Conservation (phyloP, 2,113 vertebrate species). For the Azemiops feae region DNA sequence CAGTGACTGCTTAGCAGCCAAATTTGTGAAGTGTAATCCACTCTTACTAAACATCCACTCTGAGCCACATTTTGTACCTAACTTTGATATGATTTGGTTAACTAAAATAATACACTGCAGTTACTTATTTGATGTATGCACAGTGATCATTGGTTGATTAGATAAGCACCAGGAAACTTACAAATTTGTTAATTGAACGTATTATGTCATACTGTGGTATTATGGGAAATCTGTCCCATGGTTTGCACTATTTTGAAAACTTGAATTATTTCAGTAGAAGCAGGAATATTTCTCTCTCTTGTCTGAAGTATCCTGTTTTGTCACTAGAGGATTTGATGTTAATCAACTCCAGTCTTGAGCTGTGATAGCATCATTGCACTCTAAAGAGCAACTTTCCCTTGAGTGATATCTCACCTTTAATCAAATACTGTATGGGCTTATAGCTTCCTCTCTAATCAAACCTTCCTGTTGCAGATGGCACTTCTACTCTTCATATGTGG, state of each 20-base stretch:
- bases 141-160: neutral
- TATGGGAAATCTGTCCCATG: conserved; percentile 4
- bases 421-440: neutral
- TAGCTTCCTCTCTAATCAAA: conserved; percentile 31
- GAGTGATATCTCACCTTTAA: neutral
- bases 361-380: neutral
- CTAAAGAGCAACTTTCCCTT: conserved; percentile 5
- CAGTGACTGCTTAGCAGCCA: neutral
- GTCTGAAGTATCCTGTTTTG: conserved; percentile 33
- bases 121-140: neutral
- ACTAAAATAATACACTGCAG: neutral
- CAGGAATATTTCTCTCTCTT: neutral
- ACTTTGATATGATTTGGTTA: neutral
- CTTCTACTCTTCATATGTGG: conserved; percentile 23
- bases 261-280: conserved; percentile 48
- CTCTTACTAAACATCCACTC: neutral
- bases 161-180: neutral
- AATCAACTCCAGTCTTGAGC: conserved; percentile 37
- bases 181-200: conserved; percentile 2
- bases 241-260: conserved; percentile 64
- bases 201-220: conserved; percentile 22
- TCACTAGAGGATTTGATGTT: conserved; percentile 69
- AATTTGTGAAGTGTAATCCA: neutral
- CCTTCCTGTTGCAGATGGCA: conserved; percentile 13
- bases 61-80: neutral